Base-by-base conservation (phyloP, 1,140 invertebrate genomes). In the Stegodyphus mimosarum region DNA sequence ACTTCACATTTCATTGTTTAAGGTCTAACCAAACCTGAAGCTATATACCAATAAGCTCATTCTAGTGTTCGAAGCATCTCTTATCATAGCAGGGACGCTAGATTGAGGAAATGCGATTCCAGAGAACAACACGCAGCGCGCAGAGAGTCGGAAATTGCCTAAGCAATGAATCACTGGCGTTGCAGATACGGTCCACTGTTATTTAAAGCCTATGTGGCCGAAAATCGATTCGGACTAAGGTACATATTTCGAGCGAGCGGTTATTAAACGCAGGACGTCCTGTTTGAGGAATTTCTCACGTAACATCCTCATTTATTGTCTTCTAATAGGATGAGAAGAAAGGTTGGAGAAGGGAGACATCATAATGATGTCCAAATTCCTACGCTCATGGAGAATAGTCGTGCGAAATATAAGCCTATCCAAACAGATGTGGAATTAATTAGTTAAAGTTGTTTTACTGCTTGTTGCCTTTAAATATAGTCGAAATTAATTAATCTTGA, bases 71-170 rank as follows among this genome's bases (percentile, higher is more conserved):
- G 52, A 71, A 53, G 52, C 17, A 71, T 49, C 53, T 18, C 77
- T 80, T 80, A 80, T 80, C 77, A 55, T 10, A 11, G 18, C n/a
- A 33, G 69, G 77, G 55, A 80, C 67, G 17, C 49, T n/a, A 67
- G 71, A 71, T 80, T n/a, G 76, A 80, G 77, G 77, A 80, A 80
- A 80, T 80, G 53, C 51, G 66, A 71, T 63, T 70, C 77, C 50
- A 17, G 69, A 80, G 50, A 78, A 78, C 64, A 52, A 78, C 51
- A 71, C 50, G 67, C 50, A 71, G 66, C 33, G n/a, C 51, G 48
- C 66, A 71, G 66, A 70, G 67, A 71, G 77, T 71, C 77, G 67
- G 77, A 80, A 80, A 80, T 80, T 80, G 67, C 77, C 50, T 52
- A 13, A 80, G 67, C 77, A 71, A 80, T 80, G 77, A 80, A 80